These are phyloP conservation scores for Miniopterus natalensis DNA, from an alignment of 2,113 vertebrate genomes.

Conservation along the genomic window DNA sequence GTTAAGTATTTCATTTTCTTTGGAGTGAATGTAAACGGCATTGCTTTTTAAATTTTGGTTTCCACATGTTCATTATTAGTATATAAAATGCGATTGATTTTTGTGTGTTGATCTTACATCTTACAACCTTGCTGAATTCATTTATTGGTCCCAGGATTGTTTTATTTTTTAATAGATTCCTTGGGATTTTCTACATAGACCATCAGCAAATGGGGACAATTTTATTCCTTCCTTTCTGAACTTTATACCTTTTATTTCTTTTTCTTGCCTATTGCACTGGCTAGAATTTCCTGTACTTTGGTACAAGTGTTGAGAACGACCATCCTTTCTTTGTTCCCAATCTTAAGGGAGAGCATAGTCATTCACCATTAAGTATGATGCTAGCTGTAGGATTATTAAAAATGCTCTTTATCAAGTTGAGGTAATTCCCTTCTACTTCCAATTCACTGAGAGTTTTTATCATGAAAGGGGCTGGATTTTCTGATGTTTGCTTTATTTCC, in stretches of 20 bases:
- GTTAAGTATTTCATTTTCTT: slow-evolving; percentile 38
- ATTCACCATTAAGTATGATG: not conserved
- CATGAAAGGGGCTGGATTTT: slow-evolving; percentile 20
- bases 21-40: not conserved
- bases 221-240: slow-evolving; percentile 14
- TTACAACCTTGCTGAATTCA: not conserved
- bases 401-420: not conserved
- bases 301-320: not conserved
- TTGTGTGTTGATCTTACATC: not conserved
- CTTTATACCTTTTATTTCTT: not conserved
- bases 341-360: not conserved
- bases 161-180: not conserved
- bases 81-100: slow-evolving; percentile 9
- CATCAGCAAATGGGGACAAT: not conserved
- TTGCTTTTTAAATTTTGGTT: slow-evolving; percentile 35
- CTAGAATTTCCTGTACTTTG: slow-evolving; percentile 8
- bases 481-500: not conserved
- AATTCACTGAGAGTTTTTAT: slow-evolving; percentile 44
- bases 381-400: not conserved
- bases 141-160: not conserved
- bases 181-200: not conserved
- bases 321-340: not conserved
- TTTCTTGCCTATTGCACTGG: not conserved
- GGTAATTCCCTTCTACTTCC: slow-evolving; percentile 33
- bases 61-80: not conserved